Conservation (phyloP, 2,888 invertebrate genomes). For the Apocheima hispidaria region DNA sequence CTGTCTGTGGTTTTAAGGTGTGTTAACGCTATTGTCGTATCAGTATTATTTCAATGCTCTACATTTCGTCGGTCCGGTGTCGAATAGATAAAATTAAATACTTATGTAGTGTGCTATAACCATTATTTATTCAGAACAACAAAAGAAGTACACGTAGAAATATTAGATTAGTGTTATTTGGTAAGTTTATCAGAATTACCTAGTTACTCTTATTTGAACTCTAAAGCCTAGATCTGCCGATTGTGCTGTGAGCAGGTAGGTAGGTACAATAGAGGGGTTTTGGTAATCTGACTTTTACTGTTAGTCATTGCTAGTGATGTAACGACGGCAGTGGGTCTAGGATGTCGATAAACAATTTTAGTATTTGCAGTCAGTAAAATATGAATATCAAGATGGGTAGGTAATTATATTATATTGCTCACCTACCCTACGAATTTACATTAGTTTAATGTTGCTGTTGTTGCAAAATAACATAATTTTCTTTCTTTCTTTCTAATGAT, state of each 20-base stretch:
- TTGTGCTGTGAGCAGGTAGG: not conserved
- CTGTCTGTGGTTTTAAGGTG: no score
- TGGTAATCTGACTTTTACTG: not conserved
- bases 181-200: slow-evolving; percentile 1
- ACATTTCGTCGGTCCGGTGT: not conserved
- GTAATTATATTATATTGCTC: no score
- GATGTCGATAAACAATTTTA: not conserved
- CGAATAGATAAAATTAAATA: no score
- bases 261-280: not conserved
- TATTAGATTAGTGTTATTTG: slow-evolving; percentile 1
- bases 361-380: no score
- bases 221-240: not conserved
- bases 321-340: not conserved
- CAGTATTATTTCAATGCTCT: not conserved
- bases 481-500: no score
- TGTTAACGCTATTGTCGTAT: no score
- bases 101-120: slow-evolving; percentile 1
- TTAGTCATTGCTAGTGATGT: not conserved
- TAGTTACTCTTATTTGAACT: slow-evolving; percentile 3
- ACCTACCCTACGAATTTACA: no score
- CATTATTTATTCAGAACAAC: not conserved
- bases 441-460: no score
- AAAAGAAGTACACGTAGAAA: not conserved
- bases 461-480: no score
- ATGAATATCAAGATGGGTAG: no score